Evolutionary conservation across 2,888 invertebrate genomes (phyloP), one percentile per base, ranked within the genome.

Genomic region (Orthosia gothica): DNA sequence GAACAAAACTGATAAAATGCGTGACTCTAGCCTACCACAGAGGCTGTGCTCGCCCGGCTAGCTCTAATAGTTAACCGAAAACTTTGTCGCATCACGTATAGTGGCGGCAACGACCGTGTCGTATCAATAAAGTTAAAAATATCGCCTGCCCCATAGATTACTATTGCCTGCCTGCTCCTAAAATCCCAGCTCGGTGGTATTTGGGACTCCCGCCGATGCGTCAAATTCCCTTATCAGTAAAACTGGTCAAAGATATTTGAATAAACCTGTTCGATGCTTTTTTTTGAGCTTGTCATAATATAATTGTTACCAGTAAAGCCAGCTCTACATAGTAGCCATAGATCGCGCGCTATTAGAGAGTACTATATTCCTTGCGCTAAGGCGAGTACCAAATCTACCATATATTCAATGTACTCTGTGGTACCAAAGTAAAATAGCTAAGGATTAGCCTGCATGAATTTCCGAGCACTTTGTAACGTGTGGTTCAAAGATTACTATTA

Each of bases 271-370:
- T 13, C 20, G 15, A 40, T 40, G 9, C 9, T 40, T 68, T 40
- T 26, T 69, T 64, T 50, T 23, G 20, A 69, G 32, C 49, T 63
- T 26, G 47, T 67, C 47, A 18, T 47, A 59, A 16, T 7, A 26
- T 16, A 26, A 26, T 16, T 65, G 16, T 40, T 20, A 20, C 0
- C 16, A 40, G 32, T 18, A 16, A 66, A 40, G 40, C 13, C 13
- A 23, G 20, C 16, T 68, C 16, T 32, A 20, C 26, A 49, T 18
- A 16, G 20, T 20, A 16, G 12, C 26, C 26, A 11, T 20, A 23
- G 12, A 11, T 18, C 13, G 7, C 32, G n/a, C n/a, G 11, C 59
- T 20, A 40, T n/a, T n/a, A n/a, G n/a, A n/a, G n/a, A n/a, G n/a
- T n/a, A n/a, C n/a, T n/a, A n/a, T n/a, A n/a, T n/a, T n/a, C 20